Base-by-base conservation (phyloP, 1,140 invertebrate species). In the Aphaenogaster rudis region DNA sequence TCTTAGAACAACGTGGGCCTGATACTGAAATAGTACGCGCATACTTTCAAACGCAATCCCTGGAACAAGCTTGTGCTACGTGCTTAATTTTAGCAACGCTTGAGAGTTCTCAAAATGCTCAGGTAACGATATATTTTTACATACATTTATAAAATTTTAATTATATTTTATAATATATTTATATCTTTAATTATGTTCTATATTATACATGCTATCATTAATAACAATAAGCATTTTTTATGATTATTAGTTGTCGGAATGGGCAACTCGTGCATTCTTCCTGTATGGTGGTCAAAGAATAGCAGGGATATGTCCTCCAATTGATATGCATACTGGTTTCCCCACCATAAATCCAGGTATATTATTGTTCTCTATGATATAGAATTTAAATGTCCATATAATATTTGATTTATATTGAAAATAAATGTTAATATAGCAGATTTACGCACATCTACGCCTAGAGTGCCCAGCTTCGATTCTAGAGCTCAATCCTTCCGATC, bases 251-350 rank as follows among this genome's bases (percentile, higher is more conserved):
- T 93, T 97, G 0, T 96, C 97, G 59, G 98, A 99, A 91, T 98
- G 98, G 97, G 99, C 99, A 4, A 97, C 98, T 1, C 97, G 98
- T 92, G 98, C 99, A 0, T 99, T 99, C 94, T 98, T 99, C 92
- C 94, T 98, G 80, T 99, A 99, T 94, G 99, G 99, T 50, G 98
- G 97, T 13, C 98, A 99, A 86, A 89, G 90, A 78, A 92, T 93
- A 28, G 21, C 87, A 7, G 57, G 86, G 0, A 52, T 90, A 82
- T 89, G 87, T 52, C 72, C 91, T 50, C 71, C 72, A 21, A 85
- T 91, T 36, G 93, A 94, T 66, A 72, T 89, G 52, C 93, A 93
- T 45, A 76, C 63, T 64, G 67, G 74, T 45, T 93, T 93, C 28
- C 7, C 87, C 33, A 88, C 71, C 84, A 63, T 93, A 7, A 89